A percentile compares a stretch with the other conserved stretches of the same genome.
phyloP scores from a whole-genome alignment of 2,113 vertebrate genomes.

The Myrmecobius fasciatus region DNA sequence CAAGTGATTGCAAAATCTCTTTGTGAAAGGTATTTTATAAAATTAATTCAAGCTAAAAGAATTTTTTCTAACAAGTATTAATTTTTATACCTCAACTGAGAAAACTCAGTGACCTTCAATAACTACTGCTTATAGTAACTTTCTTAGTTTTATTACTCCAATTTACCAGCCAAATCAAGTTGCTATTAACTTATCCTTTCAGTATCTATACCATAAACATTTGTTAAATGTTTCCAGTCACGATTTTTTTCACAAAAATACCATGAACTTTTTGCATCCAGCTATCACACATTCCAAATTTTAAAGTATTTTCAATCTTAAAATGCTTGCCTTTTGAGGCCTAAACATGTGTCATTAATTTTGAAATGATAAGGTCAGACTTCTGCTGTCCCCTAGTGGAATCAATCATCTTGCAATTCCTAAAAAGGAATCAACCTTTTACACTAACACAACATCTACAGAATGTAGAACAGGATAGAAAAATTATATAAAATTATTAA shows the following conservation, averaged over 20 bases:
- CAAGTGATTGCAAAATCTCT: background rate
- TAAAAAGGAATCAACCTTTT: background rate
- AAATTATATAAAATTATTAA: background rate
- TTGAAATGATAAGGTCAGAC: background rate
- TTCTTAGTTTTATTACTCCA: background rate
- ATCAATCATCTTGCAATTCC: background rate
- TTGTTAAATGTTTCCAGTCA: background rate
- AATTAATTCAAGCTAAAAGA: background rate
- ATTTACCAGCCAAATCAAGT: background rate
- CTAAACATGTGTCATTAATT: background rate
- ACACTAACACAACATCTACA: background rate
- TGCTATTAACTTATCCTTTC: background rate
- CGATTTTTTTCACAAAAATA: background rate
- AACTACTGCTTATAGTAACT: background rate
- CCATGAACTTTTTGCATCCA: background rate
- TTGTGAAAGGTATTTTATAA: background rate
- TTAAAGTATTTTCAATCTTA: background rate
- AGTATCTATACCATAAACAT: background rate
- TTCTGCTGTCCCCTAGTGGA: background rate
- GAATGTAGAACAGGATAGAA: background rate
- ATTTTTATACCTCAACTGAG: background rate
- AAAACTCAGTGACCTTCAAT: background rate
- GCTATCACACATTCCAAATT: background rate
- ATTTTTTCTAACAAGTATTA: background rate
- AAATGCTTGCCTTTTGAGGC: background rate